Conservation (phyloP, 1,140 invertebrate genomes). For the Aricia agestis region DNA sequence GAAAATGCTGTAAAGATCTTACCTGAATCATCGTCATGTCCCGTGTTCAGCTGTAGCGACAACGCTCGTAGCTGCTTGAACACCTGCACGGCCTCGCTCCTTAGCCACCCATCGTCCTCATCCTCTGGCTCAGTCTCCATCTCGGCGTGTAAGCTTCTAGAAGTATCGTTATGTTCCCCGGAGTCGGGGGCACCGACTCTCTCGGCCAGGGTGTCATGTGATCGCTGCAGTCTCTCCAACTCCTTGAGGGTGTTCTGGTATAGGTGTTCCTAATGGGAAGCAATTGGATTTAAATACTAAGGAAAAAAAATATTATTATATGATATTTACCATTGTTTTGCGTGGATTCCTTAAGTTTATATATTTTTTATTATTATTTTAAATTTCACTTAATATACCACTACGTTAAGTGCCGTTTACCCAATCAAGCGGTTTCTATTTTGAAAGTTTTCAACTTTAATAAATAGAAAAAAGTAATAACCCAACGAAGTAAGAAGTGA, state of each 20-base stretch:
- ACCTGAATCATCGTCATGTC: constrained; percentile 82
- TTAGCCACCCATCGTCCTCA: constrained; percentile 78
- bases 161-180: constrained; percentile 42
- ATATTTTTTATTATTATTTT: no score
- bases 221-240: constrained; percentile 78
- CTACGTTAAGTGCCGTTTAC: no score
- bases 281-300: no score
- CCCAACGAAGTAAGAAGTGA: no score
- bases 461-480: no score
- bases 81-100: constrained; percentile 79
- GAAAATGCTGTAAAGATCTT: no score
- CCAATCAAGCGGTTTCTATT: no score
- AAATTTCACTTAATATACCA: no score
- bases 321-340: no score
- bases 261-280: constrained; percentile 66
- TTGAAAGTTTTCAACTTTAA: no score
- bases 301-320: no score
- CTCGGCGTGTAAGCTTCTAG: constrained; percentile 82
- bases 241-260: constrained; percentile 79
- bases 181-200: constrained; percentile 74
- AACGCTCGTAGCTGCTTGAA: constrained; percentile 82
- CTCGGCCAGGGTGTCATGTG: constrained; percentile 80
- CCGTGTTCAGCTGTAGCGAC: constrained; percentile 82
- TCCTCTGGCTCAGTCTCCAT: constrained; percentile 84
- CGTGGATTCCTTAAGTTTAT: no score